Base-by-base conservation (phyloP, 2,113 vertebrate species). In the Heliornis fulica region DNA sequence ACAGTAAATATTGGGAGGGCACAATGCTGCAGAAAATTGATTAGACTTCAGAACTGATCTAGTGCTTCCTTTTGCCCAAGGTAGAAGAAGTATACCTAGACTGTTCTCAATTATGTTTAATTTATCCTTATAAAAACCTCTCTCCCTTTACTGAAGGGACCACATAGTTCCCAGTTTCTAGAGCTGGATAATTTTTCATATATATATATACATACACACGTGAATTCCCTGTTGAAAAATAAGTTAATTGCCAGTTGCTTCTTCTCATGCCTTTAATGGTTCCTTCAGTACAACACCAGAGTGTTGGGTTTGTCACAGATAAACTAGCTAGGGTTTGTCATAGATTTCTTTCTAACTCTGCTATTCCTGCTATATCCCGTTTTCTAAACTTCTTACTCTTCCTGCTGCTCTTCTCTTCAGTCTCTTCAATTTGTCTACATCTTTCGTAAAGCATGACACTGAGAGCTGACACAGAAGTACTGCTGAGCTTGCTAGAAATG, bases 381-480 rank as follows among this genome's bases (percentile, higher is more conserved):
- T 85, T 85, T 90, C 85, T 77, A 79, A 69, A 70, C 40, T 36
- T 83, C 63, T 90, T 65, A 48, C 38, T 70, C 25, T 86, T 86
- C 71, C 54, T 90, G 59, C 59, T 94, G 69, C 68, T 95, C 72
- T 84, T 92, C 74, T 92, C 45, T 90, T 91, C 90, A 93, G 74
- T 41, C 40, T 93, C 38, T 80, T 90, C 78, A 68, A 57, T 93
- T 92, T 92, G 71, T 43, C 83, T 94, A 38, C 68, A 66, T 83
- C 75, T 90, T 72, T 83, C 23, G 7, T 79, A 28, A 89, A 70
- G 90, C 13, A 89, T 76, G 82, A 88, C 90, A 87, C 74, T 64
- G 81, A 76, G 82, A 83, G 66, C 68, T 97, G 90, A 95, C 87
- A 81, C 60, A 91, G 72, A 87, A 91, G 68, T 69, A 88, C 56